Evolutionary conservation across 2,113 vertebrate species (phyloP).

Genomic region (Cisticola juncidis): DNA sequence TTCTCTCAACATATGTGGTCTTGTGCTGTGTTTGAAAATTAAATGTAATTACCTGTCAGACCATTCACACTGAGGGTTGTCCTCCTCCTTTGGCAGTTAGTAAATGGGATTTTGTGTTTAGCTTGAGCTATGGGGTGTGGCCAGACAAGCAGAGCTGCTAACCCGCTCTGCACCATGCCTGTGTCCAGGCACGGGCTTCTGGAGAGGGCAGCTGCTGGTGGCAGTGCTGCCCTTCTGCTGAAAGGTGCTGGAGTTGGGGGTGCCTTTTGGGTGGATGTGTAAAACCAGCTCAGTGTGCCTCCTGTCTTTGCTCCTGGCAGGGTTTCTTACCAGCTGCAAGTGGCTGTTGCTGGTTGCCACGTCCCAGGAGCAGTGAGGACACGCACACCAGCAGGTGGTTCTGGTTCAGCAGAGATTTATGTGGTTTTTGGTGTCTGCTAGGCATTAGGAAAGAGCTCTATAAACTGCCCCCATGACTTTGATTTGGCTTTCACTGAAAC

Average conservation of each 20-base stretch:
- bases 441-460: not conserved
- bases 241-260: not conserved
- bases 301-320: not conserved
- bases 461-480: not conserved
- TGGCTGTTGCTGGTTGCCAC: not conserved
- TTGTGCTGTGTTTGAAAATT: not conserved
- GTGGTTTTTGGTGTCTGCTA: not conserved
- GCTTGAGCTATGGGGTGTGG: not conserved
- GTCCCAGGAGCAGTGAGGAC: not conserved
- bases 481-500: not conserved
- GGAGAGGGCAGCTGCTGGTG: not conserved
- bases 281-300: not conserved
- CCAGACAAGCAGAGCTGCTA: not conserved
- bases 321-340: not conserved
- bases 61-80: not conserved
- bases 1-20: not conserved
- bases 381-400: not conserved
- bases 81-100: not conserved
- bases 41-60: not conserved
- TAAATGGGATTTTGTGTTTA: not conserved
- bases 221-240: not conserved
- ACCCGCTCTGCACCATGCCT: rapidly evolving
- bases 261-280: not conserved
- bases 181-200: not conserved
- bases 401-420: not conserved